Evolutionary conservation across 1,140 invertebrate species (phyloP), one percentile per base, ranked within the genome.

Genomic region (Drosophila chauvacae): DNA sequence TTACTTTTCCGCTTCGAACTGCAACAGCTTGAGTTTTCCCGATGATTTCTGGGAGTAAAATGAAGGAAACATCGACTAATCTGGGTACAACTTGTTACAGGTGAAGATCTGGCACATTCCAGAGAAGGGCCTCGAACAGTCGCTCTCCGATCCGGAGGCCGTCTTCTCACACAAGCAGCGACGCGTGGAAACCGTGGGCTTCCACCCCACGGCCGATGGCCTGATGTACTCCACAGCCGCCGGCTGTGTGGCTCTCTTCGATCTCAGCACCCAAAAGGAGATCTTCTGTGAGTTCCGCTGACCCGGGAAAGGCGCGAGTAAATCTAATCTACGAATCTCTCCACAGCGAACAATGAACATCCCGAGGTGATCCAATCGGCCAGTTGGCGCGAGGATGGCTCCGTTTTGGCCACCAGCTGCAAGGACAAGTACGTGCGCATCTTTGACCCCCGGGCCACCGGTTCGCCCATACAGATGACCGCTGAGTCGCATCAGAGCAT

Each of bases 31-130:
- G 2, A 14, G 1, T 16, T 16, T 20, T 20, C 3, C n/a, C 4
- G 28, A 4, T 11, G 10, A 23, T 14, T 23, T 33, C 18, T 13
- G 3, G 5, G 16, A n/a, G 39, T 37, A 14, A 37, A 35, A 1
- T 13, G 11, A 5, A 2, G 4, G 5, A 37, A 39, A 39, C 37
- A 39, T 39, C 1, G 11, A 7, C 13, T 37, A 4, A 13, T 13
- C 39, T 41, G n/a, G 3, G 1, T 14, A 1, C n/a, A 9, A 42
- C n/a, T 42, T 9, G 7, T 30, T 53, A 4, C 30, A 95, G 84
- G 85, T 97, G 6, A 97, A 97, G 94, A 93, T 97, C 35, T 97
- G 97, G 97, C 95, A 96, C 73, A 97, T 97, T 92, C 96, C 97
- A 16, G 95, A 96, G 81, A 94, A 94, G 72, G 96, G 97, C 4